Conservation (phyloP, 2,113 vertebrate genomes). For the Lates calcarifer region DNA sequence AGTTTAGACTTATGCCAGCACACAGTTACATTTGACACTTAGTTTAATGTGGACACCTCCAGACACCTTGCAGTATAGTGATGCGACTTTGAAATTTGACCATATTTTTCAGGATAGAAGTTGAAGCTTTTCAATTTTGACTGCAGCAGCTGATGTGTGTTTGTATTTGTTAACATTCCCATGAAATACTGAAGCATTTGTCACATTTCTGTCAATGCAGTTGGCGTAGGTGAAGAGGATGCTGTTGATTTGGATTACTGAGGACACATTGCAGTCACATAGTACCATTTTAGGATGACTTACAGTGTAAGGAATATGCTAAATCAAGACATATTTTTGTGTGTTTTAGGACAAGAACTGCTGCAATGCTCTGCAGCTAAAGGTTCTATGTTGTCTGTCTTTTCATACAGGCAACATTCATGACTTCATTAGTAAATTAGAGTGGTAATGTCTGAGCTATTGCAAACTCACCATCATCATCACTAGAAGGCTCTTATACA, state of each 20-base stretch:
- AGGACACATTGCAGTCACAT: slow-evolving; percentile 17
- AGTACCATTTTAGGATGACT: slow-evolving; percentile 17
- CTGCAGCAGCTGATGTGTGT: background rate
- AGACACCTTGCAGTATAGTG: background rate
- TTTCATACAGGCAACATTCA: slow-evolving; percentile 2
- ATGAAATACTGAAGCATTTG: slow-evolving; percentile 26
- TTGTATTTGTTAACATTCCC: slow-evolving; percentile 22
- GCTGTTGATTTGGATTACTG: slow-evolving; percentile 18
- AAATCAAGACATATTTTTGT: background rate
- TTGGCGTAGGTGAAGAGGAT: slow-evolving; percentile 5
- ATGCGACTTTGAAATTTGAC: background rate
- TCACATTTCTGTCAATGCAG: slow-evolving; percentile 30
- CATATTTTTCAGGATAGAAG: background rate
- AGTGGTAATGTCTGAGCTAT: slow-evolving; percentile 5
- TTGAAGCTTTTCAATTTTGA: slow-evolving; percentile 14
- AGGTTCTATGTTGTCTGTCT: background rate
- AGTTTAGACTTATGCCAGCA: background rate
- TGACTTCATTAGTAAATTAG: slow-evolving; percentile 23
- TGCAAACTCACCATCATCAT: background rate
- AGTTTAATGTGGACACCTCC: background rate
- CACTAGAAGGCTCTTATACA: slow-evolving; percentile 7
- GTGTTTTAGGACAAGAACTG: background rate
- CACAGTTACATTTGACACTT: background rate
- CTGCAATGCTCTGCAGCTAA: background rate
- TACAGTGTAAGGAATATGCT: background rate